Conservation (phyloP, 2,113 vertebrate species). For the Chelonoidis abingdonii region DNA sequence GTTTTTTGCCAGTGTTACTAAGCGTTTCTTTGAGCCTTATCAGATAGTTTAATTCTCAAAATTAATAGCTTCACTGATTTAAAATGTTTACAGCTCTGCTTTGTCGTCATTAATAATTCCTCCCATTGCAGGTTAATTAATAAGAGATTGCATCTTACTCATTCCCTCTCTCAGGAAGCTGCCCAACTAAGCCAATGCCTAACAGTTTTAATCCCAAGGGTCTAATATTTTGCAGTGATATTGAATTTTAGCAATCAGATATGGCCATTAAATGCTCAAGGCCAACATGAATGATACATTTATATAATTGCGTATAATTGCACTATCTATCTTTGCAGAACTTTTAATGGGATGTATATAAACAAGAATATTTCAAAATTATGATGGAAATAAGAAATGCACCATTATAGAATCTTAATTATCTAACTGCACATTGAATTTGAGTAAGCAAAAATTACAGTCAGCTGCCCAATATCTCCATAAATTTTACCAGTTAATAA, state of each 20-base stretch:
- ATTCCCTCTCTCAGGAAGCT: constrained; percentile 45
- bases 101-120: constrained; percentile 57
- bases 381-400: constrained; percentile 33
- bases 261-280: constrained; percentile 69
- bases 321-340: constrained; percentile 57
- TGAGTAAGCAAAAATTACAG: constrained; percentile 49
- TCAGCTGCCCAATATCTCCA: neutral
- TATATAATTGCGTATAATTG: constrained; percentile 70
- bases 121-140: constrained; percentile 63
- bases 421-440: constrained; percentile 11
- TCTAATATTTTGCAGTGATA: constrained; percentile 60
- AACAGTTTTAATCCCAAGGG: constrained; percentile 56
- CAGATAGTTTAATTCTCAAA: constrained; percentile 43
- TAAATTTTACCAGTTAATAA: constrained; percentile 19
- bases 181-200: constrained; percentile 7
- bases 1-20: constrained; percentile 2
- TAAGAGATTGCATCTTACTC: constrained; percentile 45
- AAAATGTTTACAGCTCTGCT: constrained; percentile 59
- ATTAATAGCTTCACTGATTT: constrained; percentile 52
- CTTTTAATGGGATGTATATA: constrained; percentile 48
- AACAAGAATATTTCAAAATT: constrained; percentile 64
- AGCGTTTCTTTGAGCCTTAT: constrained; percentile 31
- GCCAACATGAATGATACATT: constrained; percentile 48
- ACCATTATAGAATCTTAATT: constrained; percentile 42
- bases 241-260: constrained; percentile 72